Evolutionary conservation across 2,113 vertebrate species (phyloP).

Genomic region (Butastur rufipennis): DNA sequence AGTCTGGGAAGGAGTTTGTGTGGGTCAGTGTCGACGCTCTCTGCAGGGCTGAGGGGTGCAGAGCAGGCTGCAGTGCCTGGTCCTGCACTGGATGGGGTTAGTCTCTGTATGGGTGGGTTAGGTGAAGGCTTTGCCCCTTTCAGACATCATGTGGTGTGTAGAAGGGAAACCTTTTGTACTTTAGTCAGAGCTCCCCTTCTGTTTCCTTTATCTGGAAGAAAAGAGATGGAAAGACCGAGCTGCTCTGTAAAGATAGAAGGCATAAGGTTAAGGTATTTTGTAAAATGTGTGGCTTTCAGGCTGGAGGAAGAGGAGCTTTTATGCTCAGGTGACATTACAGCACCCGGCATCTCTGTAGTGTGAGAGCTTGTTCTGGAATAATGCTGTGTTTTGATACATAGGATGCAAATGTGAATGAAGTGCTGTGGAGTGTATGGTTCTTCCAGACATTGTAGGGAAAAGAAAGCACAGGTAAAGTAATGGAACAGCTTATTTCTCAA

Average conservation of each 20-base stretch:
- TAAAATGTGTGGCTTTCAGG: not conserved
- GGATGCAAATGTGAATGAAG: not conserved
- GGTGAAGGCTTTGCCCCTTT: not conserved
- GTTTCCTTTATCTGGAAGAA: not conserved
- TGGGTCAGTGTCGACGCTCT: fast-evolving
- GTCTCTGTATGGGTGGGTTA: not conserved
- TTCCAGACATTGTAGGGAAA: fast-evolving
- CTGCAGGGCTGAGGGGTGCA: not conserved
- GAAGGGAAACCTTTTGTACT: not conserved
- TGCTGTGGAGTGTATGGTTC: not conserved
- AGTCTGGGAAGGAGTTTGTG: not conserved
- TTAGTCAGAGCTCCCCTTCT: not conserved
- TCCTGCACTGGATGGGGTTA: fast-evolving
- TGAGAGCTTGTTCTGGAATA: not conserved
- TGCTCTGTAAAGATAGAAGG: not conserved
- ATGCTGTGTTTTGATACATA: not conserved
- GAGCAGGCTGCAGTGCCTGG: not conserved
- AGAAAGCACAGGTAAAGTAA: not conserved
- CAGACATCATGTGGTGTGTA: not conserved
- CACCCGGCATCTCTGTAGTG: not conserved
- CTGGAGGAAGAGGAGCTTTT: not conserved
- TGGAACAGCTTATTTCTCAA: not conserved
- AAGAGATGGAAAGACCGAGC: not conserved
- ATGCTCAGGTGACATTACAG: not conserved
- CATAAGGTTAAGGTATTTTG: not conserved